phyloP scores from a whole-genome alignment of 2,888 invertebrate species.

The Synanthedon myopaeformis region DNA sequence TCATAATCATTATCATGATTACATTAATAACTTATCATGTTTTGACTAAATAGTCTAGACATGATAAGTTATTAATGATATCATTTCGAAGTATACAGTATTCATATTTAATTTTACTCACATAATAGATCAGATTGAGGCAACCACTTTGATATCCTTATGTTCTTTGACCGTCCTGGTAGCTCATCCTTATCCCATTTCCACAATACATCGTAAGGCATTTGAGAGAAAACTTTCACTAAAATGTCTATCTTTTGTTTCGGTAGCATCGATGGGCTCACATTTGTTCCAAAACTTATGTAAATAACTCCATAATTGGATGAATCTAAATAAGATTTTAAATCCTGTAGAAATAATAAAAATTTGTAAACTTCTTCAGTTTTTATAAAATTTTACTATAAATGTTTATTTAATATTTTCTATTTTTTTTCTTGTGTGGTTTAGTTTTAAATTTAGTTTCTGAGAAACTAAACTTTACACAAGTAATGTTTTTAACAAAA shows the following conservation, averaged over 20 bases:
- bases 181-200: slow-evolving; percentile 22
- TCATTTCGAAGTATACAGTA: too few species aligned
- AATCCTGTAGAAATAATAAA: slow-evolving; percentile 6
- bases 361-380: too few species aligned
- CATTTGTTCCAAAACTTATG: slow-evolving; percentile 25
- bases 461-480: too few species aligned
- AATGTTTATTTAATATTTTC: too few species aligned
- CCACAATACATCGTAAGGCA: slow-evolving; percentile 29
- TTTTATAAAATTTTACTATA: too few species aligned
- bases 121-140: slow-evolving; percentile 30
- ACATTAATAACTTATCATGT: too few species aligned
- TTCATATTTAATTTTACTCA: not conserved
- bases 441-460: too few species aligned
- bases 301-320: slow-evolving; percentile 21
- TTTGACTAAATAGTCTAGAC: too few species aligned
- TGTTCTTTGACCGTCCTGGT: slow-evolving; percentile 17
- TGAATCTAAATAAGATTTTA: slow-evolving; percentile 17
- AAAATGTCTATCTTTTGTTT: slow-evolving; percentile 12
- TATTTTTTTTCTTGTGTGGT: too few species aligned
- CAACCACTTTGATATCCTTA: slow-evolving; percentile 24
- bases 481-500: too few species aligned
- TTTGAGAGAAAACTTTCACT: slow-evolving; percentile 17
- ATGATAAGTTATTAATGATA: too few species aligned
- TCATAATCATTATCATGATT: too few species aligned
- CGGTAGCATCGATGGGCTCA: slow-evolving; percentile 15